Evolutionary conservation across 2,888 invertebrate genomes (phyloP).

Genomic region (Andrena camellia): DNA sequence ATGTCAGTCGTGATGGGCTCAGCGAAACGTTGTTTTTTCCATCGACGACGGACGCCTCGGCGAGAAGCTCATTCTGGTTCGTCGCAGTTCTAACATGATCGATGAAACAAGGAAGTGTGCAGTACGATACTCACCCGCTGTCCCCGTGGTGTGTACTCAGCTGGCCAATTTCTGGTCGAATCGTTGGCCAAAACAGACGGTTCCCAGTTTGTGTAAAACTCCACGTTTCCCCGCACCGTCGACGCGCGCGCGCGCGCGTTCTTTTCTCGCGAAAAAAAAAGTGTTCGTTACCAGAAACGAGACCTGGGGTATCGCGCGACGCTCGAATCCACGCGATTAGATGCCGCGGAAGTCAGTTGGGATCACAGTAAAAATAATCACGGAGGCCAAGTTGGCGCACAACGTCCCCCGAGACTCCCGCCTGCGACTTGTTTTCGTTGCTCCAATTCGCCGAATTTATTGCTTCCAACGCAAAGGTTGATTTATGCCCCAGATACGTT

Average conservation of each 20-base stretch:
- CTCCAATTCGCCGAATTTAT: slow-evolving; percentile 40
- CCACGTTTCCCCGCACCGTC: not conserved
- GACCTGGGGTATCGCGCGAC: not conserved
- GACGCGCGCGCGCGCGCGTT: slow-evolving; percentile 9
- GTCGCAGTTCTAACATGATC: slow-evolving; percentile 1
- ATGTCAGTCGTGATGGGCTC: slow-evolving; percentile 16
- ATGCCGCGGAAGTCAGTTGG: slow-evolving; percentile 21
- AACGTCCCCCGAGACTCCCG: slow-evolving; percentile 6
- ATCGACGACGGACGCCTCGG: not conserved
- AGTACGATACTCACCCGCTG: slow-evolving; percentile 47
- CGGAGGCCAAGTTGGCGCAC: slow-evolving; percentile 6
- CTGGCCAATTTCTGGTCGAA: slow-evolving; percentile 21
- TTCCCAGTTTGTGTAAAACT: slow-evolving; percentile 31
- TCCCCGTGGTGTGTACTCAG: slow-evolving; percentile 29
- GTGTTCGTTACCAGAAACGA: not conserved
- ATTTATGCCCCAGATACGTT: slow-evolving; percentile 58
- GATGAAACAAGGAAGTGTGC: slow-evolving; percentile 19
- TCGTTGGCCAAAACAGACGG: slow-evolving; percentile 26
- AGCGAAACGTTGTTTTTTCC: slow-evolving; percentile 4
- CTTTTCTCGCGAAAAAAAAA: slow-evolving; percentile 6
- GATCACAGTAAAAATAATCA: slow-evolving; percentile 36
- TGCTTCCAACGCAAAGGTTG: slow-evolving; percentile 50
- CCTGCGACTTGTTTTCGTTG: slow-evolving; percentile 50
- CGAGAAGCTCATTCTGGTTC: not conserved
- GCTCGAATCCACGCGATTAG: not conserved